Evolutionary conservation across 2,113 vertebrate species (phyloP).

Genomic region (Salvator merianae): DNA sequence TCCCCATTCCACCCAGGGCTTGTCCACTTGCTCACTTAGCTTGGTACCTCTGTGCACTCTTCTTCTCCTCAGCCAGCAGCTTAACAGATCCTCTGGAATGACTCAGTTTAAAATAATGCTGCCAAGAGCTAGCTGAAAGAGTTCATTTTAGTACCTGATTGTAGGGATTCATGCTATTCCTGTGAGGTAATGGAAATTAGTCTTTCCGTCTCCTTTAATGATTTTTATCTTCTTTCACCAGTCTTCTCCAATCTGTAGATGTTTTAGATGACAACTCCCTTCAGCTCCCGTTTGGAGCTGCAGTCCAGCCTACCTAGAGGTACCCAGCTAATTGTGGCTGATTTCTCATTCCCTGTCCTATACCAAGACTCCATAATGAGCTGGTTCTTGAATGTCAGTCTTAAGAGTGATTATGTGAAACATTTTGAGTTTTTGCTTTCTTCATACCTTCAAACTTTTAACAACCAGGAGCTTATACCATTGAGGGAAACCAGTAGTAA

Average conservation of each 20-base stretch:
- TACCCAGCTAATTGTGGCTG: not conserved
- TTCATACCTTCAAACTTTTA: conserved; percentile 45
- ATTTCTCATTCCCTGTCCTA: not conserved
- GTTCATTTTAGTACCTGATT: not conserved
- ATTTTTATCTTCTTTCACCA: not conserved
- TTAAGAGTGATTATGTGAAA: conserved; percentile 11
- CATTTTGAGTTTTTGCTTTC: conserved; percentile 42
- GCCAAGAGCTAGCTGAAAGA: conserved; percentile 1
- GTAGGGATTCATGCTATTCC: not conserved
- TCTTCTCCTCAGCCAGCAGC: not conserved
- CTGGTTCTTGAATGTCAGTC: conserved; percentile 1
- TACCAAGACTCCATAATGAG: not conserved
- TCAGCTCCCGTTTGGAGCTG: no score
- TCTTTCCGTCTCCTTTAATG: not conserved
- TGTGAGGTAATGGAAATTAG: not conserved
- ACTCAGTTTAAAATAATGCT: conserved; percentile 1
- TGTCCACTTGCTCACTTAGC: conserved; percentile 14
- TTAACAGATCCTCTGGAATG: conserved; percentile 13
- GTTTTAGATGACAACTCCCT: no score
- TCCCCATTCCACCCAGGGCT: conserved; percentile 27
- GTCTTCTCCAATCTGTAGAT: no score
- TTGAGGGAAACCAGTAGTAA: conserved; percentile 34
- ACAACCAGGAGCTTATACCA: conserved; percentile 38
- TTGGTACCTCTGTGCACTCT: not conserved
- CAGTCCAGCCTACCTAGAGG: no score